Base-by-base conservation (phyloP, 2,888 invertebrate species). In the Epirrhoe alternata region DNA sequence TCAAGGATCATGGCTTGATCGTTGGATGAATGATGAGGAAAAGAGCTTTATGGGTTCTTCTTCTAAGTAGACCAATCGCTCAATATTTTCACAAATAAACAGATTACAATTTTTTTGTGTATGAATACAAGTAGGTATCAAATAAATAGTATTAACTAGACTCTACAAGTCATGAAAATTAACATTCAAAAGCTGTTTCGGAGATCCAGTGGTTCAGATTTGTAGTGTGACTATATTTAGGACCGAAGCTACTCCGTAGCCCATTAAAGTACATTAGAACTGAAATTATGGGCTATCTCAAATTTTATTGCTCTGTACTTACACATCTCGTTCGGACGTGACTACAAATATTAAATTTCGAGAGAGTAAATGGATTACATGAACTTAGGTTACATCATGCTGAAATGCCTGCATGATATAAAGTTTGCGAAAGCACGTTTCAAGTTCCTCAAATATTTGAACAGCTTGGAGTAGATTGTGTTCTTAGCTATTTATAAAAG, bases 221-320 rank as follows among this genome's bases (percentile, higher is more conserved):
- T 59, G 64, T 62, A 69, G 50, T 50, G 47, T 55, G 53, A 56
- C 61, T 71, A 73, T 68, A 53, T 71, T 64, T 55, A 64, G 62
- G 47, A 64, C 63, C 62, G 62, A 61, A 66, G 50, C 68, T 64
- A 59, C 71, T 68, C 47, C 63, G 38, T 63, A 59, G 61, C 66
- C 71, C 70, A 68, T 70, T 70, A 73, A 62, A 68, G 62, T 60
- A 68, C 68, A 67, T 71, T 71, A 67, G 56, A 55, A 49, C 55
- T 61, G 50, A 57, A 73, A 62, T 73, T 67, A 73, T 71, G 35
- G 69, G 66, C 70, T 67, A 68, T 71, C 69, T 69, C 64, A 70
- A 63, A 72, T 64, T 53, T 70, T 67, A 68, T 70, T 64, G 62
- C 65, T 51, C 52, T 54, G 62, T 49, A 53, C 54, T 61, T 64